Conservation (phyloP, 92 coral and sea anemone genomes). For the Diadumene lineata region DNA sequence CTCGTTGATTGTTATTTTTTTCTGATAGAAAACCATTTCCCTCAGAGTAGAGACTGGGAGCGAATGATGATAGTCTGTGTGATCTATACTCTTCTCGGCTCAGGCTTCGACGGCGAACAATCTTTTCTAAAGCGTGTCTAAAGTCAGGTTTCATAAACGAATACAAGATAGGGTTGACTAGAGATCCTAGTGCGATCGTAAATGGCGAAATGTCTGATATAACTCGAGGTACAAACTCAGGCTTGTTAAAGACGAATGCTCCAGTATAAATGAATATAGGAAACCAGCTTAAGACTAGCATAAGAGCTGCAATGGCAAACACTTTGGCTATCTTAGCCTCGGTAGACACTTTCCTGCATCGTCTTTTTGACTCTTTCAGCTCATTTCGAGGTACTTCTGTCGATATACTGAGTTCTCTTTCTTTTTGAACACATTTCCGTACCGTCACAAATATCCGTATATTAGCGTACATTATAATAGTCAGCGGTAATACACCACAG, state of each 20-base stretch:
- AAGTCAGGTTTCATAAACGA: conserved; percentile 75
- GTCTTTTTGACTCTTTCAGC: conserved; percentile 20
- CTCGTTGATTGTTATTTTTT: conserved; percentile 14
- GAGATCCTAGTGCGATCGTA: conserved; percentile 57
- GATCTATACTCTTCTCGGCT: conserved; percentile 12
- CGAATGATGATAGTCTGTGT: conserved; percentile 21
- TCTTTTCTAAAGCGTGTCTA: conserved; percentile 29
- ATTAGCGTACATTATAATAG: conserved; percentile 51
- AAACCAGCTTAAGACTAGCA: conserved; percentile 64
- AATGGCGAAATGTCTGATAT: conserved; percentile 48
- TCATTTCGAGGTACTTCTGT: conserved; percentile 17
- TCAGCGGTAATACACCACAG: conserved; percentile 41
- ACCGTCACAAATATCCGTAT: conserved; percentile 53
- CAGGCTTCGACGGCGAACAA: conserved; percentile 8
- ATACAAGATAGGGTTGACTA: conserved; percentile 63
- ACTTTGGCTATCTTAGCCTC: conserved; percentile 72
- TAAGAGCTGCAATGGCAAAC: conserved; percentile 47
- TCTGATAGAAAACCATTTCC: conserved; percentile 8
- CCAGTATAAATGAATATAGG: conserved; percentile 49
- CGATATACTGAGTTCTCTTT: conserved; percentile 58
- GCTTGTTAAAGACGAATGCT: conserved; percentile 24
- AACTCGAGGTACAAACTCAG: conserved; percentile 32
- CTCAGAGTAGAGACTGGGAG: conserved; percentile 24
- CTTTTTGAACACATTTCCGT: conserved; percentile 48
- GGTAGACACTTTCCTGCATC: conserved; percentile 53